Evolutionary conservation across 23 tunicate species (phyloP).

Genomic region (Botrylloides violaceus): DNA sequence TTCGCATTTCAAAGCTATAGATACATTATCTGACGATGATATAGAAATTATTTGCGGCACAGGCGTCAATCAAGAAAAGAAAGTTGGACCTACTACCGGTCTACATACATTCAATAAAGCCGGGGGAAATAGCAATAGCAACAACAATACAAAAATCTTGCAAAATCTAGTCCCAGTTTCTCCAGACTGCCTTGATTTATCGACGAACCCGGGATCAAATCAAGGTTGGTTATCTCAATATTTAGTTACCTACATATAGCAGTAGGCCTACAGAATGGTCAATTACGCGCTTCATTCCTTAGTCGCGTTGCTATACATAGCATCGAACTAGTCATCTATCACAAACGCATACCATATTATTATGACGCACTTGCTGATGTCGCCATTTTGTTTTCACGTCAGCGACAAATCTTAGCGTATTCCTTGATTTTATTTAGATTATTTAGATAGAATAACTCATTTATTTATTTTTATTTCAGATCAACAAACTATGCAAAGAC

Average conservation of each 20-base stretch:
- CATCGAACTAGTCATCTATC: too few relatives aligned
- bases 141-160: not conserved
- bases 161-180: not conserved
- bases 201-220: not conserved
- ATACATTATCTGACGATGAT: constrained; percentile 20
- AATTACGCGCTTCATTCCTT: too few relatives aligned
- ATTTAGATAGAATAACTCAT: too few relatives aligned
- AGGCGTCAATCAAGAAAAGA: not conserved
- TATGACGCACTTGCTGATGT: too few relatives aligned
- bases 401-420: not conserved
- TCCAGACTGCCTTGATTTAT: not conserved
- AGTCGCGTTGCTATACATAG: too few relatives aligned
- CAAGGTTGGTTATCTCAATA: not conserved
- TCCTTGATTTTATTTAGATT: too few relatives aligned
- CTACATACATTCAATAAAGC: not conserved
- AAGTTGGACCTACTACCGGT: not conserved
- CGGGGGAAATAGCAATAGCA: not conserved
- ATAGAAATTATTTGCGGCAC: constrained; percentile 3
- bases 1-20: not conserved
- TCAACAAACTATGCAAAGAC: not conserved
- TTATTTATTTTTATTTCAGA: not conserved
- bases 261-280: too few relatives aligned
- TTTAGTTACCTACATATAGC: too few relatives aligned
- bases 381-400: not conserved
- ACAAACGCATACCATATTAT: too few relatives aligned